These are phyloP conservation scores for Anolis apletophallus DNA, from an alignment of 2,797 vertebrate genomes.

Conservation along the genomic window DNA sequence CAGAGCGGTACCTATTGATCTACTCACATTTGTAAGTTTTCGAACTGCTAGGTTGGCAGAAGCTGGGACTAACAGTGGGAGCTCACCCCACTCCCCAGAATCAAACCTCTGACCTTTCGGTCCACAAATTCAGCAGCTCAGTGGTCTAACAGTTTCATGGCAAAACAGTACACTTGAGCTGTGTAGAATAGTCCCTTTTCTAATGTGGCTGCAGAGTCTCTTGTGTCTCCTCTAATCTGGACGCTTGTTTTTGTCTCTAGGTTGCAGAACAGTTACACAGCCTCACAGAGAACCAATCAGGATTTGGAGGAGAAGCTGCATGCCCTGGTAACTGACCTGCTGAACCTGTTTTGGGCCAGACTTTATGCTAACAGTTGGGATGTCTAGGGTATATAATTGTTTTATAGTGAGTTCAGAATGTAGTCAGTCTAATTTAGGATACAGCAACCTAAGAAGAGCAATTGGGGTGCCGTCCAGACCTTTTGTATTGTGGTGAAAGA, in stretches of 20 bases:
- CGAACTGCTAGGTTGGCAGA: no score
- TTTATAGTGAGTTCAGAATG: background rate
- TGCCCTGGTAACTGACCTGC: conserved; percentile 84
- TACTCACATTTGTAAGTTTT: no score
- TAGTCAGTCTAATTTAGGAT: conserved; percentile 40
- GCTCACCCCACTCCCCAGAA: no score
- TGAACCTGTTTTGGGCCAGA: background rate
- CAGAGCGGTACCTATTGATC: no score
- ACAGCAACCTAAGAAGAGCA: conserved; percentile 15
- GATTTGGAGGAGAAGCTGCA: conserved; percentile 98
- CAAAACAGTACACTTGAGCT: background rate
- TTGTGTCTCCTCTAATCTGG: background rate
- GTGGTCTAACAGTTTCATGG: background rate
- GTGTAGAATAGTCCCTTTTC: background rate
- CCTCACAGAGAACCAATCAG: conserved; percentile 96
- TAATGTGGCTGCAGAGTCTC: background rate
- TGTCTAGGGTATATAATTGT: background rate
- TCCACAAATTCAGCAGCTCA: no score
- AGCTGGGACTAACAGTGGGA: no score
- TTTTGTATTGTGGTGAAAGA: conserved; percentile 47
- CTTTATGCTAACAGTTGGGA: background rate
- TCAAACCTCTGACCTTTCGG: no score
- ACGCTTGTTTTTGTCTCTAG: conserved; percentile 71
- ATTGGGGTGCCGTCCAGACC: conserved; percentile 25
- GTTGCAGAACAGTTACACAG: conserved; percentile 97